Evolutionary conservation across 2,888 invertebrate genomes (phyloP), one percentile per base, ranked within the genome.

Genomic region (Meiosimyza decipiens): DNA sequence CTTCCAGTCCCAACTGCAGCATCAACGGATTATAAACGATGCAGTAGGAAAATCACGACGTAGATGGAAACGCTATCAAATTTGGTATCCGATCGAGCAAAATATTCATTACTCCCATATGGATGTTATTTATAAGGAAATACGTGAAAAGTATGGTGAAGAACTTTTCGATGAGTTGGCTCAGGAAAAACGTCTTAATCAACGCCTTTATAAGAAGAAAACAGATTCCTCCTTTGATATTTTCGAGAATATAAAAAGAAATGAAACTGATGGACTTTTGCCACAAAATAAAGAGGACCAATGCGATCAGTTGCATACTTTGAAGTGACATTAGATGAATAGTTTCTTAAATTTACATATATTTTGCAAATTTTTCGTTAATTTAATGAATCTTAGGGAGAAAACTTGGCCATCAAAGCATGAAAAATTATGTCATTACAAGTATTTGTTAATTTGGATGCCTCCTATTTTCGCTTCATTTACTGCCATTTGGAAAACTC

Each of bases 21-120:
- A 76, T 63, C 77, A 76, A 12, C 75, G 76, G 28, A 54, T 70
- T 60, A 50, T 76, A 12, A 76, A 68, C 54, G 71, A 57, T 9
- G 70, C 72, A n/a, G 74, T 77, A 18, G 74, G 73, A 1, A 68
- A 52, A 7, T 67, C 73, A 11, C 71, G 77, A 2, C 76, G 76
- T 12, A 75, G 73, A 68, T 79, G 78, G 77, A 73, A 75, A 49
- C 60, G 28, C n/a, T 55, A 71, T 15, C 72, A 73, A 16, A 1
- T 12, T 40, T 78, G 76, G 76, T 74, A 55, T 67, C 76, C 78
- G 1, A 52, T 15, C 1, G 75, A 75, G 62, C 78, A 78, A 65
- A 60, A 73, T 33, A 68, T 70, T 22, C 40, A 74, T 6, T 73
- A 76, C 52, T 70, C 70, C 15, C 66, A 74, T 64, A 70, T 74